Evolutionary conservation across 2,888 invertebrate species (phyloP), one percentile per base, ranked within the genome.

Genomic region (Caenorhabditis virilis): DNA sequence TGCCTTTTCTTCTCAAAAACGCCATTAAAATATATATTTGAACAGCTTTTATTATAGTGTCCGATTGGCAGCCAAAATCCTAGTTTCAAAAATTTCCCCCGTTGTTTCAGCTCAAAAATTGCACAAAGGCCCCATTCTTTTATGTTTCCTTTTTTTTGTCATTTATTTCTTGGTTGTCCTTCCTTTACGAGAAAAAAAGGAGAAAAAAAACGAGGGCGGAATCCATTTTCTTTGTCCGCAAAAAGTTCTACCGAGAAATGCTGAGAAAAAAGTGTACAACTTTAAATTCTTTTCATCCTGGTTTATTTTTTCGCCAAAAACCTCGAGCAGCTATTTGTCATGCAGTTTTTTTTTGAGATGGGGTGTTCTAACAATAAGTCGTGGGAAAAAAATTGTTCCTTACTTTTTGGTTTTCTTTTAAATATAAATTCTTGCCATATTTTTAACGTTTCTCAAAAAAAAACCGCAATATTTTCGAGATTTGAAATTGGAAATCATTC

Each of bases 21-120:
- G 53, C 60, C 60, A 60, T 60, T 54, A 43, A 54, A 60, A 59
- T 30, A n/a, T 30, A 39, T 60, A 45, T 60, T 60, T 60, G 46
- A 60, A 60, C 60, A 60, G 60, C 60, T 50, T 60, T 30, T 30
- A 30, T 13, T 30, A 30, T 9, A 30, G 30, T 13, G 30, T 9
- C 30, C 30, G 30, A 30, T 30, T 53, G 30, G 30, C 30, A 30
- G 13, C 30, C 30, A 30, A 30, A 30, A 30, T 9, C 30, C 13
- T 13, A 13, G 30, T 13, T 30, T 30, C 30, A 13, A 30, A 13
- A 30, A 30, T 13, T 30, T 30, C 30, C 13, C 30, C 7, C 30
- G 30, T 30, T 13, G 6, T 30, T 13, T 30, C 30, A 30, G 6
- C 30, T 30, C 30, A 30, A 9, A 9, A 6, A 30, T 9, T 30